phyloP scores from a whole-genome alignment of 2,113 vertebrate species.

The Fukomys damarensis region DNA sequence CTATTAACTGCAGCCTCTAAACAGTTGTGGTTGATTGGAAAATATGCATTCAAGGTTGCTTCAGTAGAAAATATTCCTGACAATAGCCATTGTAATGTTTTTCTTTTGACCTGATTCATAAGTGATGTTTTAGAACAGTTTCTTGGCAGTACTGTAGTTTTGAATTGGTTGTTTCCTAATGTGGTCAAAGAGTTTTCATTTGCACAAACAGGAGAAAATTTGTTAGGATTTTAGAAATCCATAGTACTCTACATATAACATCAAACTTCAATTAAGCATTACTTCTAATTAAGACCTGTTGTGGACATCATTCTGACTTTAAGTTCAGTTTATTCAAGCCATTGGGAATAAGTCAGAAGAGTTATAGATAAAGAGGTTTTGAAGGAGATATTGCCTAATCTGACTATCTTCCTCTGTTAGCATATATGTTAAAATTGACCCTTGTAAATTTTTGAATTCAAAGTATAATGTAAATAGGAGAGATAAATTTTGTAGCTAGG shows the following conservation, averaged over 20 bases:
- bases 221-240: constrained; percentile 66
- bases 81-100: constrained; percentile 56
- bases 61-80: constrained; percentile 6
- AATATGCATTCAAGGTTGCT: constrained; percentile 50
- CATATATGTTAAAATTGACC: background rate
- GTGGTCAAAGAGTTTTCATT: constrained; percentile 70
- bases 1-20: constrained; percentile 51
- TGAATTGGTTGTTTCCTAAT: constrained; percentile 67
- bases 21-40: constrained; percentile 49
- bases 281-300: constrained; percentile 76
- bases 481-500: background rate
- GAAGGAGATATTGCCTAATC: constrained; percentile 64
- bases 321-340: constrained; percentile 68
- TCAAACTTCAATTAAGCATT: constrained; percentile 62
- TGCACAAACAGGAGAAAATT: constrained; percentile 68
- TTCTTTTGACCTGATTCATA: background rate
- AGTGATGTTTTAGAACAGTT: constrained; percentile 54
- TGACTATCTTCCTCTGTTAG: constrained; percentile 50
- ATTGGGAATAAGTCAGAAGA: constrained; percentile 75
- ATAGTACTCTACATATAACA: constrained; percentile 59
- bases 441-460: constrained; percentile 46
- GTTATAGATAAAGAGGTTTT: constrained; percentile 72
- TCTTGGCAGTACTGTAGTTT: constrained; percentile 53
- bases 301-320: constrained; percentile 67
- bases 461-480: constrained; percentile 40